Evolutionary conservation across 37 sponge, comb jelly and placozoan species (phyloP).

Genomic region (Halichondria panicea): DNA sequence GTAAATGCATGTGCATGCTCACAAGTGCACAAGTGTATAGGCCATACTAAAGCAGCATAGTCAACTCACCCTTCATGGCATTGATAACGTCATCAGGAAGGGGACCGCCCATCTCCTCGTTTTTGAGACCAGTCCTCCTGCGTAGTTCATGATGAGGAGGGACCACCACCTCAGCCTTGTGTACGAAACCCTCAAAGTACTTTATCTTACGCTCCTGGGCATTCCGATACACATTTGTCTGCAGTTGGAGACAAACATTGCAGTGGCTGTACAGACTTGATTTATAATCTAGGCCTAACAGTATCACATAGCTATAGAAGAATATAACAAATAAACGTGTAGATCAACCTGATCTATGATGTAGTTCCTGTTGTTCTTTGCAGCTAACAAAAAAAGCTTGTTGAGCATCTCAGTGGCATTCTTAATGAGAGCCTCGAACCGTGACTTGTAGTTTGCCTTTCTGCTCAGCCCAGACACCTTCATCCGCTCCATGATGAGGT

Average conservation of each 20-base stretch:
- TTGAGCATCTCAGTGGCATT: conserved; percentile 71
- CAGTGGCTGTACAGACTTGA: neutral
- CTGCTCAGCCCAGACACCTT: conserved; percentile 60
- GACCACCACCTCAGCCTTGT: conserved; percentile 75
- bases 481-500: conserved; percentile 90
- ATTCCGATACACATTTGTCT: conserved; percentile 82
- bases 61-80: conserved; percentile 75
- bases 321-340: neutral
- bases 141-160: conserved; percentile 70
- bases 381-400: conserved; percentile 71
- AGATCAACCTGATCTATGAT: conserved; percentile 86
- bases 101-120: conserved; percentile 51
- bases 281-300: too few relatives aligned
- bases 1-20: too few relatives aligned
- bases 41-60: too few relatives aligned
- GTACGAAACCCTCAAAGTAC: conserved; percentile 72
- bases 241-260: neutral
- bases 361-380: conserved; percentile 69
- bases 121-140: conserved; percentile 46
- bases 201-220: conserved; percentile 74
- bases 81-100: conserved; percentile 69
- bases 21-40: too few relatives aligned
- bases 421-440: conserved; percentile 71
- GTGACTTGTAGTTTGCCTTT: conserved; percentile 65
- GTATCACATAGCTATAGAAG: too few relatives aligned